phyloP scores from a whole-genome alignment of 2,888 invertebrate species.

The Melipona beecheii region DNA sequence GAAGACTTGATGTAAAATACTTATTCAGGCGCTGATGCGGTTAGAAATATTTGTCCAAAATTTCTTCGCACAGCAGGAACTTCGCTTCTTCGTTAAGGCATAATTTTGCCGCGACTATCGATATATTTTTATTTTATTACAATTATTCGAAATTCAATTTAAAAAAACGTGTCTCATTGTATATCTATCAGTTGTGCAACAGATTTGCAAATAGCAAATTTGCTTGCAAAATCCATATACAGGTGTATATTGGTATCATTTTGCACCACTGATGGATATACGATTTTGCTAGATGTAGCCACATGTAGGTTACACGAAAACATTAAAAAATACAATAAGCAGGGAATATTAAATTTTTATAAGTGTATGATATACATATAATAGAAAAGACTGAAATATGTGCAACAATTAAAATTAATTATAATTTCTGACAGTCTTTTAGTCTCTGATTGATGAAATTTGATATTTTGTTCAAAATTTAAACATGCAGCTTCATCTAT shows the following conservation, averaged over 20 bases:
- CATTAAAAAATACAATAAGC: background rate
- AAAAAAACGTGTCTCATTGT: background rate
- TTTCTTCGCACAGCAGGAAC: background rate
- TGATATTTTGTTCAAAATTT: background rate
- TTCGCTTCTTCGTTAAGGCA: background rate
- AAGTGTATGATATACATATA: background rate
- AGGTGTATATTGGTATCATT: background rate
- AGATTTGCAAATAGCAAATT: background rate
- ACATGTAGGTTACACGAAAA: background rate
- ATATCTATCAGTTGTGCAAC: background rate
- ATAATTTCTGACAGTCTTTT: background rate
- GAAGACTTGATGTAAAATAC: slow-evolving; percentile 17
- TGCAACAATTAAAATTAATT: background rate
- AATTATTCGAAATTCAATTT: background rate
- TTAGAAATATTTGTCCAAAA: slow-evolving; percentile 10
- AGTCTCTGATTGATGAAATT: background rate
- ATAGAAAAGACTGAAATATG: background rate
- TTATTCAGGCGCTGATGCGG: background rate
- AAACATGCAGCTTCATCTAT: background rate
- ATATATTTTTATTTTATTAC: slow-evolving; percentile 5
- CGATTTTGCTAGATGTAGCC: background rate
- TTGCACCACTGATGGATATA: background rate
- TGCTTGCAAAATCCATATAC: background rate
- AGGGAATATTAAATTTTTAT: background rate
- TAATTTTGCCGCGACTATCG: background rate